A percentile compares a stretch with the other conserved stretches of the same genome.
Evolutionary conservation across 2,888 invertebrate genomes (phyloP).

Genomic region (Rhingia rostrata): DNA sequence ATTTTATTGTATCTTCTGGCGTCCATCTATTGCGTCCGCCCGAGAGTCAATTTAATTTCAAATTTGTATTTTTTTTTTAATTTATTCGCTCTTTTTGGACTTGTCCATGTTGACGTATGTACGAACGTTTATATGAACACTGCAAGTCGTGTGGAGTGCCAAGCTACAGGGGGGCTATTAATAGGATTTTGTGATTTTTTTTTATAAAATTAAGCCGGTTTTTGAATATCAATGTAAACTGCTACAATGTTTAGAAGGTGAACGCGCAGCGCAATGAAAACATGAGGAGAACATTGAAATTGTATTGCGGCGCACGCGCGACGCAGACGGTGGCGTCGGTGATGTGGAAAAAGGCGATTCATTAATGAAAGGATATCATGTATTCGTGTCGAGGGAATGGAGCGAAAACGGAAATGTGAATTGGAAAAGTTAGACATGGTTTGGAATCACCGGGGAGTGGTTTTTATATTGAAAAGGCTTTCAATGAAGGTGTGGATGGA

Average conservation of each 20-base stretch:
- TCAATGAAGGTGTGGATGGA: too few relatives aligned
- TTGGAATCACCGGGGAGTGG: too few relatives aligned
- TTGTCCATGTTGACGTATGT: constrained; percentile 30
- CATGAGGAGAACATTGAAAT: constrained; percentile 1
- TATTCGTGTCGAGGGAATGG: too few relatives aligned
- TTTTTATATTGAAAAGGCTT: too few relatives aligned
- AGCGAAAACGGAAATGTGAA: not conserved
- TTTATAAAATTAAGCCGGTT: constrained; percentile 27
- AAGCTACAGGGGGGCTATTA: constrained; percentile 27
- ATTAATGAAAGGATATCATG: constrained; percentile 11
- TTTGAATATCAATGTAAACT: constrained; percentile 45
- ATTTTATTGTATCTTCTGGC: constrained; percentile 7
- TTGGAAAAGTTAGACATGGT: not conserved
- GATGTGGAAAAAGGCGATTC: not conserved
- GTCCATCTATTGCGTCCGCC: constrained; percentile 23
- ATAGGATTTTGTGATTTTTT: constrained; percentile 19
- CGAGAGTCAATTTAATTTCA: constrained; percentile 28
- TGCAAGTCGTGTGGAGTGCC: too few relatives aligned
- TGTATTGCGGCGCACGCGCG: not conserved
- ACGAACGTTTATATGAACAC: not conserved
- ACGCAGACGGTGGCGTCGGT: not conserved
- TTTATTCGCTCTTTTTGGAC: constrained; percentile 19
- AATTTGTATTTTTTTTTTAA: not conserved
- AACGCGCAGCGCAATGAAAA: constrained; percentile 18
- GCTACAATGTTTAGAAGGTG: constrained; percentile 48